Percentiles rank a stretch among this genome's conserved stretches.
phyloP scores from a whole-genome alignment of 2,797 vertebrate genomes.

The Manis crassicaudata region DNA sequence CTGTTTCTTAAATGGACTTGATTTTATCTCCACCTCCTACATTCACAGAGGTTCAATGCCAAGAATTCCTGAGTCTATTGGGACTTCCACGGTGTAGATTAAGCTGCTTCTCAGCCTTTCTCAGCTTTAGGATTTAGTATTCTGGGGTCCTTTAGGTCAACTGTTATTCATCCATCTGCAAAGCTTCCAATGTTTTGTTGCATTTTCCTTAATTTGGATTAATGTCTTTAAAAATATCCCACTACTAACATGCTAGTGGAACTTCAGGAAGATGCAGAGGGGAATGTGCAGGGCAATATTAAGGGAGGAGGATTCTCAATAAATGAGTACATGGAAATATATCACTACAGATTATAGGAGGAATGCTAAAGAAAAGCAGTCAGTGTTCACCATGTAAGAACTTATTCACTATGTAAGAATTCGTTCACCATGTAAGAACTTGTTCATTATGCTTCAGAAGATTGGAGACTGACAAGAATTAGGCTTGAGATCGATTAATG shows the following conservation, averaged over 20 bases:
- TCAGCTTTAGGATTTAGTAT: not conserved
- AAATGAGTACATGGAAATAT: not conserved
- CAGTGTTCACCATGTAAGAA: not conserved
- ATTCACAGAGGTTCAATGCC: not conserved
- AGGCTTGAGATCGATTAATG: too few species aligned
- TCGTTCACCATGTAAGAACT: too few species aligned
- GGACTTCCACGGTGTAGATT: not conserved
- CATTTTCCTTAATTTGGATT: slow-evolving; percentile 39
- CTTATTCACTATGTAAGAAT: too few species aligned
- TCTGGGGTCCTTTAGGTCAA: not conserved
- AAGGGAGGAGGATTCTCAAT: slow-evolving; percentile 23
- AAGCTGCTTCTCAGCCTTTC: not conserved
- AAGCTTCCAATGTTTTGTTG: not conserved
- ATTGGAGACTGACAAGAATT: too few species aligned
- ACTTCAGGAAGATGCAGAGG: not conserved
- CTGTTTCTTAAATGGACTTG: not conserved
- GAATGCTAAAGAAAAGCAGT: not conserved
- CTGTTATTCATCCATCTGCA: not conserved
- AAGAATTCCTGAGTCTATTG: not conserved
- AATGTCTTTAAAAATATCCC: not conserved
- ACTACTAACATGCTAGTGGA: not conserved
- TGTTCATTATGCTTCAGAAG: too few species aligned
- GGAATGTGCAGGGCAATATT: not conserved
- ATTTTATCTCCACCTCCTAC: not conserved
- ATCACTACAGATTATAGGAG: not conserved